Base-by-base conservation (phyloP, 1,140 invertebrate genomes). In the Anoplophora glabripennis region DNA sequence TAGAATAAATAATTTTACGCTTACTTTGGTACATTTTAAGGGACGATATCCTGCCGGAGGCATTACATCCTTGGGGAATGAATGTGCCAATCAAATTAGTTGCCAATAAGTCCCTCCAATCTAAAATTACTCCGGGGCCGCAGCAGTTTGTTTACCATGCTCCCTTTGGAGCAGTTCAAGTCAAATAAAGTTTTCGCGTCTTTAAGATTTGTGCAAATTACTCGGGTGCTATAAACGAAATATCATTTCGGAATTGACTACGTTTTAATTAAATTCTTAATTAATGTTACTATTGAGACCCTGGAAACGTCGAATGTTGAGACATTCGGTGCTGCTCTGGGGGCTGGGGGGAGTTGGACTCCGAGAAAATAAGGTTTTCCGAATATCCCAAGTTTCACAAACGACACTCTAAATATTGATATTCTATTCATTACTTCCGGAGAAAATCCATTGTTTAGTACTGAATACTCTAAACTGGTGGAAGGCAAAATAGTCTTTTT, bases 31-130 rank as follows among this genome's bases (percentile, higher is more conserved):
- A 57, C 48, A 57, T 57, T 51, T 57, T 41, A 41, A 57, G 35
- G 18, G 56, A 47, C 48, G 44, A 57, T 57, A 49, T 48, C 48
- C 36, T 49, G 46, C 56, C 51, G 15, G 33, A 36, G 56, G 56
- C 56, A 51, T 57, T 47, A 57, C 56, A 37, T 57, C 56, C 56
- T 49, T 41, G 40, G 56, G 56, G 56, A 57, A 57, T 57, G 40
- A 57, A 57, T 57, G 56, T 57, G 56, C 56, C 56, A 57, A 57
- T 57, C 56, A 57, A 57, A 57, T 57, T 57, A 57, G 56, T 57
- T 57, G 56, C 56, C 56, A 57, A 57, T 57, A 57, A 57, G 46
- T 57, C 56, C 45, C 45, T 57, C 37, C 35, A 57, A 47, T 57
- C 45, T 42, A 42, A 34, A 53, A 42, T 53, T 53, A 53, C 52